Conservation (phyloP, 2,113 vertebrate genomes). For the Brevimyrus niger region DNA sequence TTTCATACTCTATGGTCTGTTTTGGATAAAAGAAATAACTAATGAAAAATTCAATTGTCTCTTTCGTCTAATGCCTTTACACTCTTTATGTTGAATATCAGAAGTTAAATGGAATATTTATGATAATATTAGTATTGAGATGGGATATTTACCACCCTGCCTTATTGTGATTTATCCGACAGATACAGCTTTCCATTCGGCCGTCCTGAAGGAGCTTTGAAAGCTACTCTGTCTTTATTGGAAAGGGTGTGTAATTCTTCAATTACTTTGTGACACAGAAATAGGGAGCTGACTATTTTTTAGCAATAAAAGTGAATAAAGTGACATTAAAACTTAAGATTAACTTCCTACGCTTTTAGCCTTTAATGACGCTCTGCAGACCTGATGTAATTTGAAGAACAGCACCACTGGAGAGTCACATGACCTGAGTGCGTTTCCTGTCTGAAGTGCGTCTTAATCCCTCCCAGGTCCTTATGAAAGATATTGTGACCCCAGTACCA, state of each 20-base stretch:
- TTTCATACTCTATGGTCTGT: not conserved
- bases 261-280: not conserved
- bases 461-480: constrained; percentile 94
- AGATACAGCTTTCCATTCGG: constrained; percentile 99
- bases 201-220: constrained; percentile 93
- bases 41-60: not conserved
- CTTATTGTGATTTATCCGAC: constrained; percentile 32
- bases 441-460: not conserved
- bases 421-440: not conserved
- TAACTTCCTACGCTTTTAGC: not conserved
- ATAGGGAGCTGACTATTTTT: not conserved
- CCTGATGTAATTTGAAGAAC: not conserved
- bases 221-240: constrained; percentile 93
- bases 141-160: not conserved
- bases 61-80: not conserved
- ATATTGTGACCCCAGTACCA: constrained; percentile 96
- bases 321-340: not conserved
- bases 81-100: not conserved
- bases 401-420: not conserved
- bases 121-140: not conserved
- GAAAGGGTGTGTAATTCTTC: constrained; percentile 78
- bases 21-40: not conserved
- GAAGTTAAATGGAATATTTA: not conserved
- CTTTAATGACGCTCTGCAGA: not conserved
- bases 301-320: not conserved